Conservation (phyloP, 1,140 invertebrate species). For the Camponotus vicinus region DNA sequence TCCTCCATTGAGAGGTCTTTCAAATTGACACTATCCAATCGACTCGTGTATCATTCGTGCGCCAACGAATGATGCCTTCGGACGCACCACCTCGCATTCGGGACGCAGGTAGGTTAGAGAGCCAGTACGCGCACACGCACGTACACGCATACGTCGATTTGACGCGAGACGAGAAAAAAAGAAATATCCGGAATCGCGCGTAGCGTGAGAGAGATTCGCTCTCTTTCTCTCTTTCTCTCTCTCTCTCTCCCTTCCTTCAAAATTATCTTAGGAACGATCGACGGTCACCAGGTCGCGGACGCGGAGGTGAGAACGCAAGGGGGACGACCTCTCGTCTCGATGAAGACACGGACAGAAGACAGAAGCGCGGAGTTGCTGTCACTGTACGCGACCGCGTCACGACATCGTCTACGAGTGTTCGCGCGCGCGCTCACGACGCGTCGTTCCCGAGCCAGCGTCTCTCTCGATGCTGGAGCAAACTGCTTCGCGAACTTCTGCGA, state of each 20-base stretch:
- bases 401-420: conserved; percentile 23
- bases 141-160: not conserved
- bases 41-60: conserved; percentile 27
- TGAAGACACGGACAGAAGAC: conserved; percentile 33
- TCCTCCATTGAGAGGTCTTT: conserved; percentile 31
- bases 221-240: not conserved
- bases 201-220: not conserved
- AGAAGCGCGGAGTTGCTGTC: conserved; percentile 37
- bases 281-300: not conserved
- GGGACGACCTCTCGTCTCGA: not conserved
- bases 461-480: not conserved
- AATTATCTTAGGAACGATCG: not conserved
- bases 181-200: not conserved
- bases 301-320: not conserved
- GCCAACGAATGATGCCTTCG: conserved; percentile 6
- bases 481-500: conserved; percentile 3
- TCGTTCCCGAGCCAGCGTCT: not conserved
- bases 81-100: not conserved
- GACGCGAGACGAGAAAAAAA: not conserved
- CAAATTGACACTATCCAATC: not conserved
- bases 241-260: not conserved
- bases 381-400: conserved; percentile 18
- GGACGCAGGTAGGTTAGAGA: conserved; percentile 19
- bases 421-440: conserved; percentile 33
- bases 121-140: not conserved